Conservation (phyloP, 2,113 vertebrate genomes). For the Podocnemis expansa region DNA sequence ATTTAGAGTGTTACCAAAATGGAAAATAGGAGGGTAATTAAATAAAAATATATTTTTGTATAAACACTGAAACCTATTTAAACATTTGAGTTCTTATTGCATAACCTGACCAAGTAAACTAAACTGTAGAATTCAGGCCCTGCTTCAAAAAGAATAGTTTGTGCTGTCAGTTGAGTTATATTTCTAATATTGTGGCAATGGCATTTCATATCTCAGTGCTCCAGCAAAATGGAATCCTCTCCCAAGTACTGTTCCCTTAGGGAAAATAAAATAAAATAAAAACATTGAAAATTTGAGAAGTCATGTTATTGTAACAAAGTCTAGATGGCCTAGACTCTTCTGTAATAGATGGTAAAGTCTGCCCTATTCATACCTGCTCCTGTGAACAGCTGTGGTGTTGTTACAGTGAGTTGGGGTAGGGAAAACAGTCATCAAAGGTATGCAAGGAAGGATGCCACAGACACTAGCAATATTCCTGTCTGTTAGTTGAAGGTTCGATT, state of each 20-base stretch:
- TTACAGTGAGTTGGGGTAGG: neutral
- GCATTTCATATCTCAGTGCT: constrained; percentile 49
- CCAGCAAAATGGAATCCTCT: constrained; percentile 28
- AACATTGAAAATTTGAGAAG: neutral
- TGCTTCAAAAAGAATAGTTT: constrained; percentile 38
- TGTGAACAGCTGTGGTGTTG: neutral
- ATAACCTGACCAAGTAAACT: neutral
- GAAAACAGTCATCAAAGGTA: neutral
- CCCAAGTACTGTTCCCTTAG: constrained; percentile 12
- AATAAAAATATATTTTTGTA: constrained; percentile 8
- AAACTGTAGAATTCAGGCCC: neutral
- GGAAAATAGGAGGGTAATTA: neutral
- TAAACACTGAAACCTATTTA: neutral
- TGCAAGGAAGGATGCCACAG: neutral
- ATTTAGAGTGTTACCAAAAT: neutral
- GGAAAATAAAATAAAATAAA: constrained; percentile 17
- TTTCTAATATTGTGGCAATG: constrained; percentile 41
- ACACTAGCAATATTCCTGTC: neutral
- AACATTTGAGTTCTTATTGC: neutral
- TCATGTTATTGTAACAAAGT: neutral
- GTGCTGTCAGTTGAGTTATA: neutral
- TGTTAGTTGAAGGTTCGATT: neutral
- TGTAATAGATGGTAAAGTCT: neutral
- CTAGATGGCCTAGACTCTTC: neutral
- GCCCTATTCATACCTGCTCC: neutral